Conservation (phyloP, 2,113 vertebrate species). For the Bubo scandiacus region DNA sequence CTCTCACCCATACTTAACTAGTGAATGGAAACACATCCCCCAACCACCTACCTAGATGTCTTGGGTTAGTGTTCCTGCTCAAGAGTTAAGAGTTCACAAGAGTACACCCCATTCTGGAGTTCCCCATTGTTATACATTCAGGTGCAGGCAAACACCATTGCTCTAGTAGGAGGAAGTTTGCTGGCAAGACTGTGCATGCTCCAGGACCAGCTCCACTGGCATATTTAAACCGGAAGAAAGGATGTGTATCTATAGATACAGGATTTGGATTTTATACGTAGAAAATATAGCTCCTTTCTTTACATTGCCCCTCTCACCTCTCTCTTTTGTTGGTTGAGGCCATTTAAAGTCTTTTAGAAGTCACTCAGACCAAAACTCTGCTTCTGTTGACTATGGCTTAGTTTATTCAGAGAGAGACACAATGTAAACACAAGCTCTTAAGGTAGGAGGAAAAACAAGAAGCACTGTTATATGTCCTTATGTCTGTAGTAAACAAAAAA, state of each 20-base stretch:
- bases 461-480: background rate
- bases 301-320: background rate
- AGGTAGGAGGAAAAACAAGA: background rate
- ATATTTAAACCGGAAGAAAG: background rate
- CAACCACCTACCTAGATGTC: accelerated
- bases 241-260: background rate
- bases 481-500: background rate
- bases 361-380: background rate
- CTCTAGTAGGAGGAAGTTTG: background rate
- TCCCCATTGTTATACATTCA: background rate
- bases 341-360: background rate
- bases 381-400: background rate
- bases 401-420: background rate
- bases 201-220: background rate
- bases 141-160: background rate
- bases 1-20: background rate
- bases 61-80: background rate
- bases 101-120: background rate
- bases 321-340: background rate
- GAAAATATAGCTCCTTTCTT: background rate
- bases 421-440: background rate
- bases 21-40: background rate
- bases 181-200: background rate
- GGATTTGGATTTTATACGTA: background rate
- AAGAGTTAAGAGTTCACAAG: background rate